Evolutionary conservation across 2,888 invertebrate genomes (phyloP).

Genomic region (Hydropsyche betteni): DNA sequence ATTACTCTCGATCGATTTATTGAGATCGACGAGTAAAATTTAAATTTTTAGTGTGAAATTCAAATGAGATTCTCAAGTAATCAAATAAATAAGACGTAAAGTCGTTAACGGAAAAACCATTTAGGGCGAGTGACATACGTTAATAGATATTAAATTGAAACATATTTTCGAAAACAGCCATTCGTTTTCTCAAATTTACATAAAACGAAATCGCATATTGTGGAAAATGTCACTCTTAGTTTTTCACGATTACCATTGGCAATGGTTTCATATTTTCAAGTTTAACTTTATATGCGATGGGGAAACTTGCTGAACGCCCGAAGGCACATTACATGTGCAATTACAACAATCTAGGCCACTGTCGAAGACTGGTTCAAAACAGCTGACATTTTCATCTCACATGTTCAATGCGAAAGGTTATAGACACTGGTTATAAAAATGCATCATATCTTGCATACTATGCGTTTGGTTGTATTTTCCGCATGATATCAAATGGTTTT

Average conservation of each 20-base stretch:
- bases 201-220: background rate
- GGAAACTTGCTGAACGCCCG: slow-evolving; percentile 5
- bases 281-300: slow-evolving; percentile 8
- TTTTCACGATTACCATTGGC: too few relatives aligned
- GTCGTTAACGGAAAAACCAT: background rate
- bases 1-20: background rate
- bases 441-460: background rate
- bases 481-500: background rate
- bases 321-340: slow-evolving; percentile 36
- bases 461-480: background rate
- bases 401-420: slow-evolving; percentile 33
- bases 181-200: background rate
- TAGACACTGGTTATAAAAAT: slow-evolving; percentile 11
- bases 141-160: background rate
- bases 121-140: background rate
- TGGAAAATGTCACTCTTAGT: background rate
- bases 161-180: background rate
- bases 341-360: slow-evolving; percentile 39
- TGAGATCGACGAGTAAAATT: background rate
- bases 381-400: slow-evolving; percentile 34
- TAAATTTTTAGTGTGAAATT: background rate
- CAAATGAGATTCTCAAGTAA: background rate
- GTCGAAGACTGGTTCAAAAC: slow-evolving; percentile 24
- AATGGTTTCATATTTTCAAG: background rate
- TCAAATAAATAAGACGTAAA: slow-evolving; percentile 2